Evolutionary conservation across 2,888 invertebrate species (phyloP), one percentile per base, ranked within the genome.

Genomic region (Troides oblongomaculatus): DNA sequence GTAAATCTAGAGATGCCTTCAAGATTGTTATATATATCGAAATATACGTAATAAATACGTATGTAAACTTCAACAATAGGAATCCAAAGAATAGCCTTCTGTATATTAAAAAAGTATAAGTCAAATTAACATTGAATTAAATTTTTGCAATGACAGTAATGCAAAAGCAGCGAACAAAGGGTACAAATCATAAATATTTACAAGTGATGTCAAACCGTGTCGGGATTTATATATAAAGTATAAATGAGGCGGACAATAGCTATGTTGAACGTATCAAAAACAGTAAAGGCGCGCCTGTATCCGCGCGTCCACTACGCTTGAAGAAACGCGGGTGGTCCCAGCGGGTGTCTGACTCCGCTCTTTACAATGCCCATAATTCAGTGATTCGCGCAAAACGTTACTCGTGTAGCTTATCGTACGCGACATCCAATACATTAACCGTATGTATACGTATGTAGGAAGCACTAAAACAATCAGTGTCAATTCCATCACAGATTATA

Each of bases 321-420:
- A 77, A 72, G 74, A 78, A 73, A 78, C 85, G 81, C 90, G 90
- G 90, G 92, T 90, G 92, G 91, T 90, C 91, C 79, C 90, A 89
- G 90, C 90, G 84, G 91, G 91, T 77, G 84, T 78, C 81, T 79
- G 74, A 77, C 82, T 80, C 79, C 81, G 72, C 78, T 82, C 81
- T 81, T 79, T 84, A 89, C 88, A 87, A 86, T 83, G 82, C 78
- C 83, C 86, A 91, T 92, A 90, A 90, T 84, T 92, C 87, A 88
- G 84, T 84, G 86, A 88, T 88, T 89, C 87, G 85, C 90, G 85
- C 87, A 81, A 89, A 71, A 87, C 82, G 84, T 85, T 87, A 86
- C 86, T 86, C 85, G 80, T 79, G 75, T 79, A 80, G 79, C 79
- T 86, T 88, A 86, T 86, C 86, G 80, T 76, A 79, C 80, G 81